Percentiles rank a stretch among this genome's conserved stretches.
phyloP scores from a whole-genome alignment of 2,797 vertebrate genomes.

The Enteromius paludinosus region DNA sequence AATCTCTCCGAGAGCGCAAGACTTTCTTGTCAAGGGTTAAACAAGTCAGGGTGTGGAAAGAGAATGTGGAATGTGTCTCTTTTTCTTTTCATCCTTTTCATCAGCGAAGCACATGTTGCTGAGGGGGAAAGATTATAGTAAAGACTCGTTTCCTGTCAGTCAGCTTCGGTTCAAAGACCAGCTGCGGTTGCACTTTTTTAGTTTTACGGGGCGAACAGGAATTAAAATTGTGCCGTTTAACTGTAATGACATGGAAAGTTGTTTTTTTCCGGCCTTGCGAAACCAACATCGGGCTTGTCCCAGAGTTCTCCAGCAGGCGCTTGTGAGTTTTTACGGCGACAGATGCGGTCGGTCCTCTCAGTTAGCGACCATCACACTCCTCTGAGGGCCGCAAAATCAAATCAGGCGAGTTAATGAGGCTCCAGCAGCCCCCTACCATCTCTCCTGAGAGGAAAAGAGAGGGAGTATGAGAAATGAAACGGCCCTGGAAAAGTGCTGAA shows the following conservation, averaged over 20 bases:
- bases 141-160: slow-evolving; percentile 39
- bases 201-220: background rate
- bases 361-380: slow-evolving; percentile 1
- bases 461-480: slow-evolving; percentile 43
- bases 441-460: slow-evolving; percentile 32
- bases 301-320: background rate
- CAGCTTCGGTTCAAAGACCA: slow-evolving; percentile 24
- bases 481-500: slow-evolving; percentile 69
- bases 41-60: slow-evolving; percentile 17
- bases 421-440: slow-evolving; percentile 16
- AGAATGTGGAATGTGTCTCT: slow-evolving; percentile 7
- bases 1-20: background rate
- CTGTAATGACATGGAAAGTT: slow-evolving; percentile 4
- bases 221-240: slow-evolving; percentile 11
- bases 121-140: slow-evolving; percentile 17
- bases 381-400: slow-evolving; percentile 27
- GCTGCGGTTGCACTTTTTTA: background rate
- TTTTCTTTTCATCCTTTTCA: slow-evolving; percentile 4
- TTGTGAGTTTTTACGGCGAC: background rate
- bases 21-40: slow-evolving; percentile 26
- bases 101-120: slow-evolving; percentile 21
- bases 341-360: slow-evolving; percentile 14
- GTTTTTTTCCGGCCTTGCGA: background rate
- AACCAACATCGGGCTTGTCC: background rate
- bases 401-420: slow-evolving; percentile 47